Evolutionary conservation across 2,888 invertebrate genomes (phyloP).

Genomic region (Octodonta nipae): DNA sequence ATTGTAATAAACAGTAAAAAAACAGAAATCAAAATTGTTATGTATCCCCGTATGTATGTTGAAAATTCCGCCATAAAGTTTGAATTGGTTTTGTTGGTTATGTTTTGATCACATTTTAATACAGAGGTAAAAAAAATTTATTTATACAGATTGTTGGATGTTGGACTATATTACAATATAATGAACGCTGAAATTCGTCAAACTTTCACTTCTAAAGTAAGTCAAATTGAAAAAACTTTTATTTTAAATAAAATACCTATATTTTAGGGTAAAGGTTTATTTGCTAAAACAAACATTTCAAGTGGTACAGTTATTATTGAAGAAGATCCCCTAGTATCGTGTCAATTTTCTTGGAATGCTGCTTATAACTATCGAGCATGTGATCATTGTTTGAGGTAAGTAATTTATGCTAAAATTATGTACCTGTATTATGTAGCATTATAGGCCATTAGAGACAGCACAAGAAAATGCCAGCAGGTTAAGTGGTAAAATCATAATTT

Average conservation of each 20-base stretch:
- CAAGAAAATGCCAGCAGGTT: slow-evolving; percentile 75
- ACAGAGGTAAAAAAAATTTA: no score
- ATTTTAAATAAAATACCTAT: no score
- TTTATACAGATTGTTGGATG: not conserved
- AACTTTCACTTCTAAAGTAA: not conserved
- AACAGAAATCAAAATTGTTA: no score
- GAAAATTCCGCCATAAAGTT: no score
- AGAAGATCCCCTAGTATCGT: slow-evolving; percentile 77
- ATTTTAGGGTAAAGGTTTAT: slow-evolving; percentile 69
- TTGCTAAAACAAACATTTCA: slow-evolving; percentile 55
- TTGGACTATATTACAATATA: not conserved
- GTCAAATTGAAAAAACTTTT: not conserved
- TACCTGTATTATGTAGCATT: no score
- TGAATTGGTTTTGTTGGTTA: no score
- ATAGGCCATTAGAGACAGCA: slow-evolving; percentile 72
- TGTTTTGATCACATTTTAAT: no score
- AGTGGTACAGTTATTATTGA: slow-evolving; percentile 69
- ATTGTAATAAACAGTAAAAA: no score
- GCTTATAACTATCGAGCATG: slow-evolving; percentile 78
- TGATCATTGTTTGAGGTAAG: slow-evolving; percentile 72
- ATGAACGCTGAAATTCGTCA: not conserved
- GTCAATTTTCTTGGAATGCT: slow-evolving; percentile 88
- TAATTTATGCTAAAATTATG: no score
- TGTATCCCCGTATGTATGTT: no score
- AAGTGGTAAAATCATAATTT: slow-evolving; percentile 51